phyloP scores from a whole-genome alignment of 2,888 invertebrate genomes.

The Cosmia trapezina region DNA sequence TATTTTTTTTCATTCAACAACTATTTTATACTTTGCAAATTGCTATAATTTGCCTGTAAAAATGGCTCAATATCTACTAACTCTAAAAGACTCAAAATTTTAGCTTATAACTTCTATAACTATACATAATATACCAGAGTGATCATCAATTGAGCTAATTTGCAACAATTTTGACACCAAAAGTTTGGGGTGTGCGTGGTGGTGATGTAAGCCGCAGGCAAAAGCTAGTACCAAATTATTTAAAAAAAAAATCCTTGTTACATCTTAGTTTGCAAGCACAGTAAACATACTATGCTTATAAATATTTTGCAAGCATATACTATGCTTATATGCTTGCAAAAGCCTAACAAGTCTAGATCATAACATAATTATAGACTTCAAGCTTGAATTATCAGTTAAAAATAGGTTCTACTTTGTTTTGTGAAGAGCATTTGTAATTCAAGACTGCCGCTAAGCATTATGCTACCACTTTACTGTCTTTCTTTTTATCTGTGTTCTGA shows the following conservation, averaged over 20 bases:
- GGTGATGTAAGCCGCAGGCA: neutral
- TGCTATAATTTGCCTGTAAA: neutral
- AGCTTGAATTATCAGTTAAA: neutral
- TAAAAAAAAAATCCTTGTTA: neutral
- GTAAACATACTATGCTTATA: too few relatives aligned
- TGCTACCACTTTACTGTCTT: neutral
- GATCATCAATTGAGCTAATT: neutral
- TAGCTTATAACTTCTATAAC: neutral
- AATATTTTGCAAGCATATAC: too few relatives aligned
- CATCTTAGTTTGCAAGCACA: neutral
- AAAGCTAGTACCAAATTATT: neutral
- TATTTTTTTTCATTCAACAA: too few relatives aligned
- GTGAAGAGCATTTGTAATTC: neutral
- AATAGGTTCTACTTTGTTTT: neutral
- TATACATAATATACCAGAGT: neutral
- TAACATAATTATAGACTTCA: neutral
- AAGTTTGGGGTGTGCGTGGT: neutral
- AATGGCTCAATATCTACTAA: neutral
- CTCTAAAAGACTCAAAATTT: neutral
- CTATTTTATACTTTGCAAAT: too few relatives aligned
- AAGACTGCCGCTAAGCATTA: neutral
- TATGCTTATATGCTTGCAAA: too few relatives aligned
- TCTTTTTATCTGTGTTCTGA: neutral
- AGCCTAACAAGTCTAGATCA: neutral
- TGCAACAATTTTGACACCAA: neutral